Evolutionary conservation across 2,797 vertebrate species (phyloP).

Genomic region (Netta rufina): DNA sequence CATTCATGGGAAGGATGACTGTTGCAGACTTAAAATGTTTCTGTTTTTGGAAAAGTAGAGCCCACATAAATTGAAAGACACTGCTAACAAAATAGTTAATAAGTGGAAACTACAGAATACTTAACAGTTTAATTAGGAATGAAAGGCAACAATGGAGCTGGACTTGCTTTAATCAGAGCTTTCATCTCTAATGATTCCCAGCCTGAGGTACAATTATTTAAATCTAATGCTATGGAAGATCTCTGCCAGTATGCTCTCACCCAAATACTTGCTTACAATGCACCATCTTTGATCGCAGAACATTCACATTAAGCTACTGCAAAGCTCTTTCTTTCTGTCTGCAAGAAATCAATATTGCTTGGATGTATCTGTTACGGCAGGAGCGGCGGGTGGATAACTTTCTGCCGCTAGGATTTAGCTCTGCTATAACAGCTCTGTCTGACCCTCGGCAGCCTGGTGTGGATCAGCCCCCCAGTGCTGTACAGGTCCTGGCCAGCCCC

Average conservation of each 20-base stretch:
- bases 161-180: slow-evolving; percentile 54
- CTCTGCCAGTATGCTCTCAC: not conserved
- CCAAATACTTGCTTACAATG: slow-evolving; percentile 40
- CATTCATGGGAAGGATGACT: not conserved
- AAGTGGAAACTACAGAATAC: not conserved
- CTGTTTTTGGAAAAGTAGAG: slow-evolving; percentile 24
- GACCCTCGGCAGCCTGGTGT: not conserved
- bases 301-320: slow-evolving; percentile 27
- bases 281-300: slow-evolving; percentile 53
- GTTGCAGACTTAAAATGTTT: not conserved
- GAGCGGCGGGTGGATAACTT: not conserved
- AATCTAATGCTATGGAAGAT: not conserved
- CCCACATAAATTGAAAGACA: not conserved
- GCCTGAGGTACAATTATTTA: slow-evolving; percentile 44
- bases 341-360: slow-evolving; percentile 53
- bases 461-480: not conserved
- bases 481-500: accelerated
- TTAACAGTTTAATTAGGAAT: slow-evolving; percentile 60
- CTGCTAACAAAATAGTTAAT: not conserved
- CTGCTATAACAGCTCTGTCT: not conserved
- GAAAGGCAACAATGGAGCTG: slow-evolving; percentile 30
- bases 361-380: not conserved
- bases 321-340: slow-evolving; percentile 40
- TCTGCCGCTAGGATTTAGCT: not conserved
- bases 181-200: slow-evolving; percentile 62